A percentile compares a stretch with the other conserved stretches of the same genome.
Evolutionary conservation across 2,888 invertebrate genomes (phyloP).

Genomic region (Dynastes maya): DNA sequence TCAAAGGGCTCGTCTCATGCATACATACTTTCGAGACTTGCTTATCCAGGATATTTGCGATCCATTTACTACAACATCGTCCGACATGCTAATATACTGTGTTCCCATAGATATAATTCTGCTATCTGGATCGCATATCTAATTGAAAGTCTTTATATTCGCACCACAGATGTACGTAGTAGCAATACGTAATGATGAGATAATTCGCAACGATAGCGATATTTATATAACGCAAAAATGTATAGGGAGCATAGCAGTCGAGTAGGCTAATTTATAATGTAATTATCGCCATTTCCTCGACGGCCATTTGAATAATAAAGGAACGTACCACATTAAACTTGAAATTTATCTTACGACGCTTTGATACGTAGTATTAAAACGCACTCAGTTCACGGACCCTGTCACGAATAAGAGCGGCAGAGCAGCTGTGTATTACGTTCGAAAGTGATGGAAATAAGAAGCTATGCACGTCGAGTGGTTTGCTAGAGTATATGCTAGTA

Average conservation of each 20-base stretch:
- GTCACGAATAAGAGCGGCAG: neutral
- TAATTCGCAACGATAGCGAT: constrained; percentile 13
- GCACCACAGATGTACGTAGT: neutral
- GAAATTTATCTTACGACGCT: constrained; percentile 24
- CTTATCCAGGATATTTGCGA: neutral
- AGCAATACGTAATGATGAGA: constrained; percentile 7
- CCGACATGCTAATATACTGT: neutral
- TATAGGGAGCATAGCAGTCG: neutral
- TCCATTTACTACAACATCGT: neutral
- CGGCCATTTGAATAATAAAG: constrained; percentile 38
- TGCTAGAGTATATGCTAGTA: neutral
- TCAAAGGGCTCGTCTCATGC: too few species aligned
- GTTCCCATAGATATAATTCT: constrained; percentile 5
- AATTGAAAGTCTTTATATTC: constrained; percentile 18
- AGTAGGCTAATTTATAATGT: constrained; percentile 29
- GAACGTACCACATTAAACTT: constrained; percentile 33
- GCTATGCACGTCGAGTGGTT: neutral
- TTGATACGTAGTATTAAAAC: constrained; percentile 1
- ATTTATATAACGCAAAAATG: constrained; percentile 3
- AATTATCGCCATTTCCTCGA: constrained; percentile 37
- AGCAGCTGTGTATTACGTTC: neutral
- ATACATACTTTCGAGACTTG: too few species aligned
- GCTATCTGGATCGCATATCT: constrained; percentile 11
- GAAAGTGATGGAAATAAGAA: neutral
- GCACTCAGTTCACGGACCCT: constrained; percentile 5